phyloP scores from a whole-genome alignment of 2,888 invertebrate species.

The Hypena proboscidalis region DNA sequence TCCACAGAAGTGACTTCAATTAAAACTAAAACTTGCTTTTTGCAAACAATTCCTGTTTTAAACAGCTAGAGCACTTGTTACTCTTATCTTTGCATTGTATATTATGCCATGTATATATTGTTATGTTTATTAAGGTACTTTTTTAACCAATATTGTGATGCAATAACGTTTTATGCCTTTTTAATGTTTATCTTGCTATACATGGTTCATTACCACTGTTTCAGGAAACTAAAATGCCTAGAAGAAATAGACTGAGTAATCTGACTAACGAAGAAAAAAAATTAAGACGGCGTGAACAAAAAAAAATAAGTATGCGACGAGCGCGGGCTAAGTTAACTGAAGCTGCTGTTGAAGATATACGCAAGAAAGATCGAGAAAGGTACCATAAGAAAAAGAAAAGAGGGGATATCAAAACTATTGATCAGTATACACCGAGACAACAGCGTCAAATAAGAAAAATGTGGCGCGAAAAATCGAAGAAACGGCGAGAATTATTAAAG shows the following conservation, averaged over 20 bases:
- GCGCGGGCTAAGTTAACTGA: constrained; percentile 19
- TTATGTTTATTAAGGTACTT: too few relatives aligned
- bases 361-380: constrained; percentile 19
- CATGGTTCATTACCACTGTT: constrained; percentile 1
- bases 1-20: too few relatives aligned
- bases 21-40: too few relatives aligned
- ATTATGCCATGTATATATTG: too few relatives aligned
- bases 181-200: not conserved
- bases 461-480: constrained; percentile 22
- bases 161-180: not conserved
- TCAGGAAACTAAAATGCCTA: constrained; percentile 10
- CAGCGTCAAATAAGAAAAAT: constrained; percentile 23
- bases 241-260: constrained; percentile 2
- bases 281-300: constrained; percentile 19
- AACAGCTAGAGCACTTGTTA: too few relatives aligned
- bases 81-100: too few relatives aligned
- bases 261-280: constrained; percentile 9
- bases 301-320: constrained; percentile 17
- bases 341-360: constrained; percentile 21
- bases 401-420: constrained; percentile 22
- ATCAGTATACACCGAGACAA: constrained; percentile 29
- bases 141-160: too few relatives aligned
- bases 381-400: constrained; percentile 17
- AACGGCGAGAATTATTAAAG: constrained; percentile 17
- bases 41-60: too few relatives aligned